phyloP scores from a whole-genome alignment of 2,113 vertebrate genomes.

The Nerophis ophidion region DNA sequence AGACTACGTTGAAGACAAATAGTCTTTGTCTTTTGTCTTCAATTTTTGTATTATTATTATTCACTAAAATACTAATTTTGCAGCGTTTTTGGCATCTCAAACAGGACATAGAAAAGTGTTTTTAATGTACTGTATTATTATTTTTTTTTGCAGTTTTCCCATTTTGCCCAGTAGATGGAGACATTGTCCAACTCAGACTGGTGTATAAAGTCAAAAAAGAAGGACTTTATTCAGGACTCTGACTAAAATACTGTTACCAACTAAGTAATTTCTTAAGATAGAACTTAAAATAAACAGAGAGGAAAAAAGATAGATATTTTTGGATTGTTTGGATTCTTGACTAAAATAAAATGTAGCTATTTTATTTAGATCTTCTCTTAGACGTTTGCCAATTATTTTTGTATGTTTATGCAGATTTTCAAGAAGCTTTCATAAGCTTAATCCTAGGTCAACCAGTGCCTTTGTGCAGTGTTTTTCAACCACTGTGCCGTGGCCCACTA shows the following conservation, averaged over 20 bases:
- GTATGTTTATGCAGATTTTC: background rate
- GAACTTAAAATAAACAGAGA: too few relatives aligned
- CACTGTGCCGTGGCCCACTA: too few relatives aligned
- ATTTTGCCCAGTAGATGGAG: conserved; percentile 37
- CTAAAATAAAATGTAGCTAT: background rate
- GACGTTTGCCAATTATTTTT: background rate
- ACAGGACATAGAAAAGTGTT: too few relatives aligned
- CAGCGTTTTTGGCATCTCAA: too few relatives aligned
- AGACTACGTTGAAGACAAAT: conserved; percentile 56
- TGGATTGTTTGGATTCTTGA: background rate
- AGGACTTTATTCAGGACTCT: too few relatives aligned
- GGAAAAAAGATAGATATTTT: background rate
- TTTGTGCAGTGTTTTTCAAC: too few relatives aligned
- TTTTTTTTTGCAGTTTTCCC: background rate
- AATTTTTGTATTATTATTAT: too few relatives aligned
- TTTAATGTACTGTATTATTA: conserved; percentile 11
- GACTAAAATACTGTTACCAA: background rate
- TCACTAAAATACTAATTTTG: too few relatives aligned
- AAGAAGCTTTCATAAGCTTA: too few relatives aligned
- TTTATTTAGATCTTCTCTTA: background rate
- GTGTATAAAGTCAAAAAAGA: too few relatives aligned
- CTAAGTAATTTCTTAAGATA: too few relatives aligned
- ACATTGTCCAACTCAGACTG: conserved; percentile 11
- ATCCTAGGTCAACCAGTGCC: too few relatives aligned
- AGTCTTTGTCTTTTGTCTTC: background rate